Evolutionary conservation across 1,140 invertebrate species (phyloP).

Genomic region (Drosophila tristis): DNA sequence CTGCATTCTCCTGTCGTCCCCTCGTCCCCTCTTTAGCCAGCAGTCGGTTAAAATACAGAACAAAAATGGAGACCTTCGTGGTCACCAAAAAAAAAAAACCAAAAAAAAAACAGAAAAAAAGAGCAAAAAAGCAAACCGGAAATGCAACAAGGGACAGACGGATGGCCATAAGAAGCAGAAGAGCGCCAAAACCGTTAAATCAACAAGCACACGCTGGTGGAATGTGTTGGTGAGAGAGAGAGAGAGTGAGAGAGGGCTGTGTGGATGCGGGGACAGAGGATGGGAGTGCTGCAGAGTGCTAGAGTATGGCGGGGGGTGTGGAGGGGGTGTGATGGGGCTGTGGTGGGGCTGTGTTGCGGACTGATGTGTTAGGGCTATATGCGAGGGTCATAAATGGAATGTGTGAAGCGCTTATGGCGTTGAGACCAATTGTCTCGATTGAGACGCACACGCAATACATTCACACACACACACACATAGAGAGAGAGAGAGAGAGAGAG

Average conservation of each 20-base stretch:
- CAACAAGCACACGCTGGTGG: constrained; percentile 29
- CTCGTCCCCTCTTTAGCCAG: no score
- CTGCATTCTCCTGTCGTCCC: no score
- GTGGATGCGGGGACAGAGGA: background rate
- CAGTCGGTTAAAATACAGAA: no score
- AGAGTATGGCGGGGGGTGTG: constrained; percentile 19
- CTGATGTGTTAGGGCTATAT: background rate
- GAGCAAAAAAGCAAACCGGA: background rate
- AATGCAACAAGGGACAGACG: constrained; percentile 8
- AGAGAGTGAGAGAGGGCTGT: background rate
- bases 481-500: background rate
- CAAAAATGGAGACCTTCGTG: no score
- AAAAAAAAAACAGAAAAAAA: no score
- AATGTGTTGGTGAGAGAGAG: background rate
- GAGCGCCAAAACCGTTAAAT: constrained; percentile 35
- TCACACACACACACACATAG: background rate
- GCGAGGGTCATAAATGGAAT: constrained; percentile 67
- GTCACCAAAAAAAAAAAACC: no score
- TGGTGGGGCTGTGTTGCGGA: constrained; percentile 12
- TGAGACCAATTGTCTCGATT: constrained; percentile 74
- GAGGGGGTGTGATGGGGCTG: constrained; percentile 15
- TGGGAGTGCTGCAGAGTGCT: background rate
- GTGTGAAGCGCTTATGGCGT: constrained; percentile 68
- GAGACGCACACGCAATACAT: constrained; percentile 46
- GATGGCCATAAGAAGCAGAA: background rate